Conservation (phyloP, 2,113 vertebrate species). For the Asarcornis scutulata region DNA sequence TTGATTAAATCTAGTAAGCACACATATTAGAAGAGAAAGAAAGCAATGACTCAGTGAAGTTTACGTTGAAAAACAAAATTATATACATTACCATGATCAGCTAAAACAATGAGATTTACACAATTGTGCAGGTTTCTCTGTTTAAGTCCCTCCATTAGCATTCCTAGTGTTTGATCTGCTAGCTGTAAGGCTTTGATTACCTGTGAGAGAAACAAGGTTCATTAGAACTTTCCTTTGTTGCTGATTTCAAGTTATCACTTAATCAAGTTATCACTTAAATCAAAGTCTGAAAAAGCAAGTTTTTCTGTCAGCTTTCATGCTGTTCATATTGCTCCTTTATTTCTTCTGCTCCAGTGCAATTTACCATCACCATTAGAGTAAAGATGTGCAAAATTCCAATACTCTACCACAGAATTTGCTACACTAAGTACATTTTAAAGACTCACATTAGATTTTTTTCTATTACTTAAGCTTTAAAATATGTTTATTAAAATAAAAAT, state of each 20-base stretch:
- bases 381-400: not conserved
- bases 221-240: not conserved
- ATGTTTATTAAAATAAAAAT: not conserved
- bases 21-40: not conserved
- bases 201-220: conserved; percentile 66
- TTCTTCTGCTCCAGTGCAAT: not conserved
- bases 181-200: conserved; percentile 81
- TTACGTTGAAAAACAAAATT: not conserved
- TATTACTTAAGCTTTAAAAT: not conserved
- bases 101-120: conserved; percentile 88
- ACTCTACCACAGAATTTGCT: not conserved
- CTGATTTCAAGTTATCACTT: not conserved
- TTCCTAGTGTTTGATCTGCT: conserved; percentile 83
- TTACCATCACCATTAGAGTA: not conserved
- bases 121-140: conserved; percentile 85
- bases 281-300: not conserved
- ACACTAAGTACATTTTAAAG: not conserved
- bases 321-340: not conserved
- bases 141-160: conserved; percentile 91
- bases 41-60: not conserved
- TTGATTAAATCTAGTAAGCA: not conserved
- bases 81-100: conserved; percentile 90
- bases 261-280: not conserved
- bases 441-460: not conserved
- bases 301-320: not conserved